A percentile compares a stretch with the other conserved stretches of the same genome.
Evolutionary conservation across 2,888 invertebrate genomes (phyloP).

Genomic region (Ptychoptera albimana): DNA sequence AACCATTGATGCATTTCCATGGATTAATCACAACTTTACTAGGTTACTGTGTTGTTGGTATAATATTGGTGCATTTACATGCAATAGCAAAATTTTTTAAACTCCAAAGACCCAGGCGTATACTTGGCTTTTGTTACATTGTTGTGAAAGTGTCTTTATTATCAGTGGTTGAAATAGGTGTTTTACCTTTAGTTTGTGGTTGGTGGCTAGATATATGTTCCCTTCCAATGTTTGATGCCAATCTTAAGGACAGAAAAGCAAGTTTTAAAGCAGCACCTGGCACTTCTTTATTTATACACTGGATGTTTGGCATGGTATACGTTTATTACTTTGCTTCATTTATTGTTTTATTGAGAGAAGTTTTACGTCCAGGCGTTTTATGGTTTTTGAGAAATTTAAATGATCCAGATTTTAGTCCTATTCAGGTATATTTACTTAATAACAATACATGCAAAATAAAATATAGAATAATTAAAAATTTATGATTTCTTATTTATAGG

Average conservation of each 20-base stretch:
- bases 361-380: slow-evolving; percentile 87
- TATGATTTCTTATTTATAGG: slow-evolving; percentile 32
- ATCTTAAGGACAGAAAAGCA: slow-evolving; percentile 69
- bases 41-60: slow-evolving; percentile 85
- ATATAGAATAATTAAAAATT: too few species aligned
- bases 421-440: slow-evolving; percentile 45
- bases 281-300: slow-evolving; percentile 95
- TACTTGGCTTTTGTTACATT: slow-evolving; percentile 86
- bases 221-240: slow-evolving; percentile 78
- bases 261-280: slow-evolving; percentile 86
- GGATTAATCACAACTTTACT: slow-evolving; percentile 82
- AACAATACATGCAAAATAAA: too few species aligned
- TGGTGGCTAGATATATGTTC: slow-evolving; percentile 99
- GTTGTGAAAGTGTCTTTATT: slow-evolving; percentile 69
- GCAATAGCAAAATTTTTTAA: slow-evolving; percentile 65
- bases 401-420: slow-evolving; percentile 98
- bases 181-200: slow-evolving; percentile 90
- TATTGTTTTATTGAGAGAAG: slow-evolving; percentile 80
- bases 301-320: slow-evolving; percentile 98
- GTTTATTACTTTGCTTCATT: slow-evolving; percentile 99
- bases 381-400: slow-evolving; percentile 98
- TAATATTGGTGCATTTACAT: slow-evolving; percentile 67
- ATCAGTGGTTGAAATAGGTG: slow-evolving; percentile 93
- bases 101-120: slow-evolving; percentile 61
- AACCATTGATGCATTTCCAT: slow-evolving; percentile 65